phyloP scores from a whole-genome alignment of 2,113 vertebrate species.

The Natator depressus region DNA sequence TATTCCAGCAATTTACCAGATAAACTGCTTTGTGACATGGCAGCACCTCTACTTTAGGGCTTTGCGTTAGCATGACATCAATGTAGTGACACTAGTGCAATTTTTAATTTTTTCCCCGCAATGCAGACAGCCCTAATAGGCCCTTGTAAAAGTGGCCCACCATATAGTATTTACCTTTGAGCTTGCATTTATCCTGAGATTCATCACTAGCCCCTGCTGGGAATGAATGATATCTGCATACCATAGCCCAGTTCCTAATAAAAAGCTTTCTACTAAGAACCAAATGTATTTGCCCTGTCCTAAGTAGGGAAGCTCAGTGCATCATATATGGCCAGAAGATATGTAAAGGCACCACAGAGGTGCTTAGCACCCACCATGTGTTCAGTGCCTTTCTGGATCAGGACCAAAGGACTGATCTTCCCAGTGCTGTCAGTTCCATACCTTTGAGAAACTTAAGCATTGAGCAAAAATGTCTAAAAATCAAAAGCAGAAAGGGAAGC shows the following conservation, averaged over 20 bases:
- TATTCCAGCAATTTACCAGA: background rate
- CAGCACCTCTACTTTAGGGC: background rate
- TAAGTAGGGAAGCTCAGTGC: background rate
- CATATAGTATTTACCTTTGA: background rate
- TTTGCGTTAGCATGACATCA: background rate
- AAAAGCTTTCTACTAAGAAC: background rate
- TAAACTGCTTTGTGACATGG: background rate
- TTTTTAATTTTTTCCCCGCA: background rate
- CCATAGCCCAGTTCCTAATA: background rate
- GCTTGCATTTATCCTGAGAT: background rate
- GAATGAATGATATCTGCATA: fast-evolving
- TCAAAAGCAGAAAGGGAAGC: background rate
- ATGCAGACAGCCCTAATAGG: background rate
- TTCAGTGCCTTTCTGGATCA: background rate
- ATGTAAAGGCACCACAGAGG: fast-evolving
- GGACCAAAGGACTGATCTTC: background rate
- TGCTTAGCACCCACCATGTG: background rate
- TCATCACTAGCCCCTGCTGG: background rate
- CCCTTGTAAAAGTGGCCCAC: background rate
- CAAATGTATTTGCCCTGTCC: background rate
- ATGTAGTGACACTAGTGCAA: background rate
- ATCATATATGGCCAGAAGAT: fast-evolving
- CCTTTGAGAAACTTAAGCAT: background rate
- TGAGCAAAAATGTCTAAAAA: background rate
- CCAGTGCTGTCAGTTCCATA: background rate